A percentile compares a stretch with the other conserved stretches of the same genome.
Conservation (phyloP, 2,113 vertebrate species). For the Dipodomys stephensi region DNA sequence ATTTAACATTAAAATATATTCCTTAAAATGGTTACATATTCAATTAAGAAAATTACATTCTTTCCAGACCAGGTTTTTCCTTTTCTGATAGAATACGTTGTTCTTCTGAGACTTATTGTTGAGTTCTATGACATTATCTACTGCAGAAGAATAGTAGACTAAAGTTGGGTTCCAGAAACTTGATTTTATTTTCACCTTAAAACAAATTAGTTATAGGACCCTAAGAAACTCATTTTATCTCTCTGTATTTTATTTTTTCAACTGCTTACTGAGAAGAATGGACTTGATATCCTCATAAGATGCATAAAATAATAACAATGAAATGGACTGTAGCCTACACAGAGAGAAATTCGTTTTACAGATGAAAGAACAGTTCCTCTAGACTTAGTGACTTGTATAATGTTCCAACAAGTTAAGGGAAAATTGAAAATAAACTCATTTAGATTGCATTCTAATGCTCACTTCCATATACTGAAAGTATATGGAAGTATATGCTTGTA, state of each 20-base stretch:
- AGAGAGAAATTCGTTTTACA: not conserved
- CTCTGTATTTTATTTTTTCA: not conserved
- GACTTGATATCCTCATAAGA: not conserved
- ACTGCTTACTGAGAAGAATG: not conserved
- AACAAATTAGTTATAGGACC: not conserved
- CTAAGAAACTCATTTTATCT: not conserved
- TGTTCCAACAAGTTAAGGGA: not conserved
- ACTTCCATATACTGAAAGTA: not conserved
- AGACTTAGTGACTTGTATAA: not conserved
- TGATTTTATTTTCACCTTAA: not conserved
- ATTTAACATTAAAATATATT: constrained; percentile 24
- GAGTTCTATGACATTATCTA: not conserved
- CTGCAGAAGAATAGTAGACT: not conserved
- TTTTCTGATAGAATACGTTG: not conserved
- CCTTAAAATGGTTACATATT: not conserved
- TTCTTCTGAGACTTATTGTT: not conserved
- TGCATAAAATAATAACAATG: not conserved
- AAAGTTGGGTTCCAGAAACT: not conserved
- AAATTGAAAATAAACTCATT: constrained; percentile 48
- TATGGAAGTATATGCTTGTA: not conserved
- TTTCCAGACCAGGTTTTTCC: not conserved
- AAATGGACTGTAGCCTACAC: not conserved
- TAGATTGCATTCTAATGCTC: not conserved
- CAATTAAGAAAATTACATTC: not conserved
- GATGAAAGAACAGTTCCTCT: not conserved